Percentiles rank a stretch among this genome's conserved stretches.
Conservation (phyloP, 2,888 invertebrate genomes). For the Amphimallon solstitiale region DNA sequence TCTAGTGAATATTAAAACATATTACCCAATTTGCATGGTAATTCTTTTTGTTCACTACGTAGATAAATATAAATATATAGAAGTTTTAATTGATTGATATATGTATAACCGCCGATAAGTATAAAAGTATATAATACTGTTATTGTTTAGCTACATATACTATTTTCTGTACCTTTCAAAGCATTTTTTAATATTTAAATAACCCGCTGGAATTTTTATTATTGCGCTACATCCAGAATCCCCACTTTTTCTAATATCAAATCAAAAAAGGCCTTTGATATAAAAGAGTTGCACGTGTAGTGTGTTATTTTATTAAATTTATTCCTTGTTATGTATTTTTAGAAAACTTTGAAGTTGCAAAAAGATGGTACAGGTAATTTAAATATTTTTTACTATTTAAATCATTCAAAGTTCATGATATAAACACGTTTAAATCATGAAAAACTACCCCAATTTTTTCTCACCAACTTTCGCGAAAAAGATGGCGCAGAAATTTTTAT, state of each 20-base stretch:
- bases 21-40: too few relatives aligned
- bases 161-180: slow-evolving; percentile 3
- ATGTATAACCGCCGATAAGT: too few relatives aligned
- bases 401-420: slow-evolving; percentile 20
- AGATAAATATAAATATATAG: too few relatives aligned
- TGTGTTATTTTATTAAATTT: slow-evolving; percentile 52
- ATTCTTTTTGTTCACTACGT: too few relatives aligned
- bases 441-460: slow-evolving; percentile 56
- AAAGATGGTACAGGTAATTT: slow-evolving; percentile 56
- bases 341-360: slow-evolving; percentile 43
- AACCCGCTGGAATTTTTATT: slow-evolving; percentile 40
- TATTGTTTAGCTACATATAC: not conserved
- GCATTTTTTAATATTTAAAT: slow-evolving; percentile 40
- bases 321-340: slow-evolving; percentile 55
- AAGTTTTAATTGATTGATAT: too few relatives aligned
- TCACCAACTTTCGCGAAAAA: slow-evolving; percentile 52
- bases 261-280: slow-evolving; percentile 56
- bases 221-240: slow-evolving; percentile 41
- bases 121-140: too few relatives aligned
- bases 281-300: slow-evolving; percentile 59
- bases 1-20: too few relatives aligned
- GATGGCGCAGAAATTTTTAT: slow-evolving; percentile 60
- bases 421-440: slow-evolving; percentile 42
- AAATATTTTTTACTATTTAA: slow-evolving; percentile 35
- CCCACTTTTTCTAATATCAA: slow-evolving; percentile 45